Base-by-base conservation (phyloP, 1,140 invertebrate species). In the Drosophila funebris region DNA sequence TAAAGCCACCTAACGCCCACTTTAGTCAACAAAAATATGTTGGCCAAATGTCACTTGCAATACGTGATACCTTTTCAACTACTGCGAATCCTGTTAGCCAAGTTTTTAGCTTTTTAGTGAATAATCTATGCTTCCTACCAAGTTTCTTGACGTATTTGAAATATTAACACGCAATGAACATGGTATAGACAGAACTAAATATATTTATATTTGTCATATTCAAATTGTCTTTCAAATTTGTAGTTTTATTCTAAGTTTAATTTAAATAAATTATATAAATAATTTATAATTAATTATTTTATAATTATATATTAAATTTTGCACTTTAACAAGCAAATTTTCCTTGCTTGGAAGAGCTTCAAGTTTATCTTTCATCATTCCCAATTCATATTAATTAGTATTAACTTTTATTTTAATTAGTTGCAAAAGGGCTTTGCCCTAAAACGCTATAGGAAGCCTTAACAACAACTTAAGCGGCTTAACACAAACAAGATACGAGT, bases 391-490 rank as follows among this genome's bases (percentile, higher is more conserved):
- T 52, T 52, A 18, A 52, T 52, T 4, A 33, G 29, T 4, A 31
- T 52, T 31, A 16, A 52, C 16, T 31, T 52, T 18, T 18, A 52
- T 52, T 27, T 33, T 31, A 52, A 52, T 52, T 29, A 52, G 33
- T 52, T 16, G 18, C 16, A 11, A 52, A 52, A 52, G 48, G 48
- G 48, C 33, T 52, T 13, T 44, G 6, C 9, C 44, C 6, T 11
- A 3, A 16, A 43, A 3, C 22, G 41, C 22, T 14, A 22, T 13
- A 3, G 44, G 48, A 52, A 52, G 18, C 48, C 48, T 33, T 52
- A 33, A 33, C 29, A 33, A 36, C 27, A 52, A 31, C 14, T 33
- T 64, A 77, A 77, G 52, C 64, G 64, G 43, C 69, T 62, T 63
- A 68, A 54, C 22, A 6, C n/a, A 7, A 48, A 43, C 41, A 43